These are phyloP conservation scores for Xestia c-nigrum DNA, from an alignment of 2,888 invertebrate species.

Conservation along the genomic window DNA sequence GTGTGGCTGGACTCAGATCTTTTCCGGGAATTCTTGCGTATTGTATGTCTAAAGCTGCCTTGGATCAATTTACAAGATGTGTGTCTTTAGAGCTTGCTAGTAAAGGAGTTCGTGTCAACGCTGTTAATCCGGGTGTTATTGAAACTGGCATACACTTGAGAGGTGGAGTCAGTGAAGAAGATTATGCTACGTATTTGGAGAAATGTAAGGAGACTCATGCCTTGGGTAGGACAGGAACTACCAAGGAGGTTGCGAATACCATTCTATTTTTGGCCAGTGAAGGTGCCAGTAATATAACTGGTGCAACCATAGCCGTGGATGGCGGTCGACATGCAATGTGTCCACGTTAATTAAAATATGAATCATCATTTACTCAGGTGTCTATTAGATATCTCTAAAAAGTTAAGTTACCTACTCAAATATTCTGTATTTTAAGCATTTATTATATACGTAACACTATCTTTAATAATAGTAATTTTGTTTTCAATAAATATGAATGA, in stretches of 20 bases:
- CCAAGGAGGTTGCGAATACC: constrained; percentile 95
- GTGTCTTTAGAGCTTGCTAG: constrained; percentile 94
- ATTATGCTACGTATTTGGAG: constrained; percentile 95
- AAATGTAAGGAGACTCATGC: constrained; percentile 96
- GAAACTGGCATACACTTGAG: constrained; percentile 92
- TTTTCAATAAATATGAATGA: constrained; percentile 18
- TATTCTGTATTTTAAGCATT: constrained; percentile 1
- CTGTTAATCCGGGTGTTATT: constrained; percentile 97
- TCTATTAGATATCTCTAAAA: neutral
- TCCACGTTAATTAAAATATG: constrained; percentile 90
- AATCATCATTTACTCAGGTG: neutral
- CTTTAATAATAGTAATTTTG: neutral
- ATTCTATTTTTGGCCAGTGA: constrained; percentile 97
- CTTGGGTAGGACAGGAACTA: constrained; percentile 94
- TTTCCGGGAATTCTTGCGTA: constrained; percentile 96
- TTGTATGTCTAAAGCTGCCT: constrained; percentile 96
- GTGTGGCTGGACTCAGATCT: constrained; percentile 95
- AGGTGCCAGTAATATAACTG: constrained; percentile 95
- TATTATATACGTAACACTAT: neutral
- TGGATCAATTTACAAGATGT: constrained; percentile 97
- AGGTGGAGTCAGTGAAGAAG: constrained; percentile 93
- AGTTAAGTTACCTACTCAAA: neutral
- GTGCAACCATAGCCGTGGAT: constrained; percentile 95
- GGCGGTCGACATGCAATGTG: constrained; percentile 97
- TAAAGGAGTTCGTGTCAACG: constrained; percentile 95